Percentiles rank a stretch among this genome's conserved stretches.
Conservation (phyloP, 2,113 vertebrate species). For the Macrotus californicus region DNA sequence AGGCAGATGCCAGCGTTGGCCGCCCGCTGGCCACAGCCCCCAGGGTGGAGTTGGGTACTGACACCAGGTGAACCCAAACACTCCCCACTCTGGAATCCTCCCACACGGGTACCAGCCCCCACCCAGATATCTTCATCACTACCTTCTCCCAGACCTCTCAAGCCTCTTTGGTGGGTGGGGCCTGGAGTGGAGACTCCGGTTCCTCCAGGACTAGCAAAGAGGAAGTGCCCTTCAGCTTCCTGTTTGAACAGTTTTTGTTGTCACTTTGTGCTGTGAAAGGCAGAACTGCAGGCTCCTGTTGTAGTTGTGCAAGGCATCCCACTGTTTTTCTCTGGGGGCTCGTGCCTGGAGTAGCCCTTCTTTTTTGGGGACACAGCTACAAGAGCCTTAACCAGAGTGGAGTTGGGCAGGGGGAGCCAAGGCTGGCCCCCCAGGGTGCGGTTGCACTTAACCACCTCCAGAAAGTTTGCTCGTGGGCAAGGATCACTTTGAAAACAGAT, state of each 20-base stretch:
- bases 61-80: not conserved
- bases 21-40: not conserved
- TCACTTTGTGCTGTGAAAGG: not conserved
- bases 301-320: no score
- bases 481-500: not conserved
- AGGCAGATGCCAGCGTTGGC: not conserved
- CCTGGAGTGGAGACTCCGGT: no score
- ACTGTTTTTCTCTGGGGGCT: not conserved
- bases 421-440: not conserved
- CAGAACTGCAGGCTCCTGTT: not conserved
- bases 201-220: not conserved
- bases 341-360: not conserved
- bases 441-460: not conserved
- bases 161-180: not conserved
- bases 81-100: not conserved
- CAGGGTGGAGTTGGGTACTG: not conserved
- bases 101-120: no score
- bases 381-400: not conserved
- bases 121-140: not conserved
- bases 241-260: fast-evolving
- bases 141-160: not conserved
- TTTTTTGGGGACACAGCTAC: not conserved
- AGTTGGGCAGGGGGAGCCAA: not conserved
- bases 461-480: not conserved
- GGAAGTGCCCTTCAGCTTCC: not conserved